These are phyloP conservation scores for Lochmaea crataegi DNA, from an alignment of 2,888 invertebrate species.

Conservation along the genomic window DNA sequence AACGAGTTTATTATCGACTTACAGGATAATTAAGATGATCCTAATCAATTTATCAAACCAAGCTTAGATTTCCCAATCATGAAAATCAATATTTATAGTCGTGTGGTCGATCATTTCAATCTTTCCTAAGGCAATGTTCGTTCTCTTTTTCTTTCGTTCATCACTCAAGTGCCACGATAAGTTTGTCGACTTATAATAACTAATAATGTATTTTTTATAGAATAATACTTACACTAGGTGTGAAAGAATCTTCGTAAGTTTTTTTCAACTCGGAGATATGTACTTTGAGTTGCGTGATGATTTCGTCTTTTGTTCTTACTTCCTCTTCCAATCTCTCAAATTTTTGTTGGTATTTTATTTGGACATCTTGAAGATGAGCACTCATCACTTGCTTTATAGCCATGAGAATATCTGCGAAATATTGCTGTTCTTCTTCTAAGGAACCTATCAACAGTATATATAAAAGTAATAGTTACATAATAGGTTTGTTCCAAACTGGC, in stretches of 20 bases:
- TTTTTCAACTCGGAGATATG: constrained; percentile 77
- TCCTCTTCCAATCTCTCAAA: constrained; percentile 84
- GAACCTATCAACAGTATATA: constrained; percentile 65
- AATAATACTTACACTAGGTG: constrained; percentile 52
- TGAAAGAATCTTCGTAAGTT: constrained; percentile 60
- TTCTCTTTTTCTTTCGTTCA: too few species aligned
- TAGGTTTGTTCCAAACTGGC: too few species aligned
- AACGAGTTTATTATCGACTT: too few species aligned
- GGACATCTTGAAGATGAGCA: constrained; percentile 77
- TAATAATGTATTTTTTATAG: not conserved
- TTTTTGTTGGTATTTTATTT: constrained; percentile 77
- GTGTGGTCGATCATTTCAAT: too few species aligned
- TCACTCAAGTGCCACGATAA: too few species aligned
- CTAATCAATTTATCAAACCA: too few species aligned
- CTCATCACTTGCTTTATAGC: constrained; percentile 86
- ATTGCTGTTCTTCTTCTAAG: constrained; percentile 79
- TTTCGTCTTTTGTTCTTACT: constrained; percentile 82
- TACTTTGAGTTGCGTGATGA: constrained; percentile 81
- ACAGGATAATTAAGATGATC: too few species aligned
- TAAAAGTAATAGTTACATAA: too few species aligned
- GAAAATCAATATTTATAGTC: too few species aligned
- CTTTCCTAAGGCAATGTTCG: too few species aligned
- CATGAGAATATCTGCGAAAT: constrained; percentile 81
- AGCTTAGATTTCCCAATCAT: too few species aligned
- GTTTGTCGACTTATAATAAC: not conserved